Base-by-base conservation (phyloP, 2,888 invertebrate species). In the Iphiclides podalirius region DNA sequence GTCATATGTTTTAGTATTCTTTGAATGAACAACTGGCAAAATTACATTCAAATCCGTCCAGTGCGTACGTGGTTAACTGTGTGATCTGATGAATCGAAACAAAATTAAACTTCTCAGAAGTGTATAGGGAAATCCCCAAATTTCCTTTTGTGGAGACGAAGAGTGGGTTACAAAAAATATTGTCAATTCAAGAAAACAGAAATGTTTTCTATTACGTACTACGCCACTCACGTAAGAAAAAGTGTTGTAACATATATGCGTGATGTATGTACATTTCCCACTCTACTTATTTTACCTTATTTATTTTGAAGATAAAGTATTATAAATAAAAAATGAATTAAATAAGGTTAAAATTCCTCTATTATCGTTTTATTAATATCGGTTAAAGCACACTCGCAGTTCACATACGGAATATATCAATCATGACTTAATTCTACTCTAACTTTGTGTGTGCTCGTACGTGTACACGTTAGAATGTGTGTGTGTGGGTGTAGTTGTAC, bases 21-120 rank as follows among this genome's bases (percentile, higher is more conserved):
- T 39, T n/a, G 16, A 12, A 15, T 26, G 28, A 31, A 16, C 15
- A 33, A 16, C 20, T 26, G 48, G 28, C 34, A 44, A 49, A 39
- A 26, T 49, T 34, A 4, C 43, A 39, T 39, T 35, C 26, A 31
- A 50, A 28, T 50, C 50, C 50, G 50, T 50, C 50, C 50, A 50
- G 28, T 45, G 45, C 31, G 45, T 39, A 28, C 33, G 26, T 40
- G 35, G 50, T 45, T 50, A 50, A 40, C 13, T 45, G 16, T 35
- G 36, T 49, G 36, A 50, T 50, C 45, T 50, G 50, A 50, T 50
- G 50, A 50, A 50, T 50, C 50, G 15, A 42, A 37, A 28, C 13
- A 15, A 17, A 36, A 34, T 34, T 17, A 36, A 16, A 41, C 9
- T 9, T 26, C 8, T 48, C 9, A 12, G 12, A 34, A 38, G 34